A percentile compares a stretch with the other conserved stretches of the same genome.
These are phyloP conservation scores for Notodonta dromedarius DNA, from an alignment of 2,888 invertebrate genomes.

Conservation along the genomic window DNA sequence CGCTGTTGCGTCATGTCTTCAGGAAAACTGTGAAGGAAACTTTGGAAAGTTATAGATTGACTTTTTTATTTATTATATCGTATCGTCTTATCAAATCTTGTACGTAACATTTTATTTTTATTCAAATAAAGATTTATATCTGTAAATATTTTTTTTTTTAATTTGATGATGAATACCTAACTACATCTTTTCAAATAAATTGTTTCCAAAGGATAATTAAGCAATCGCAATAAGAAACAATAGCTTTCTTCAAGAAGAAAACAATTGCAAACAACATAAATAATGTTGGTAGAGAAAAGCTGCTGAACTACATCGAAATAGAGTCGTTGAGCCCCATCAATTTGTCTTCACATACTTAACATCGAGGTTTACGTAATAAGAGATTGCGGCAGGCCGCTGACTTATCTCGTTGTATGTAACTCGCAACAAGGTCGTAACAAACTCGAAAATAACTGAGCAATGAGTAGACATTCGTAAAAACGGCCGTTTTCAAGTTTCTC, in stretches of 20 bases:
- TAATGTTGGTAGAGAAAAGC: background rate
- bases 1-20: slow-evolving; percentile 29
- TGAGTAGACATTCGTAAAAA: slow-evolving; percentile 79
- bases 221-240: too few species aligned
- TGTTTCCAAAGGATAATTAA: too few species aligned
- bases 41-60: background rate
- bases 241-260: too few species aligned
- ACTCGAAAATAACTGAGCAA: slow-evolving; percentile 74
- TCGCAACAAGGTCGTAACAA: slow-evolving; percentile 75
- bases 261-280: background rate
- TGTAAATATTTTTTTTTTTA: too few species aligned
- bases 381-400: slow-evolving; percentile 69
- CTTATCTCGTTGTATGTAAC: slow-evolving; percentile 53
- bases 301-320: slow-evolving; percentile 17
- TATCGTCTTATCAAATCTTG: too few species aligned
- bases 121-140: too few species aligned
- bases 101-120: too few species aligned
- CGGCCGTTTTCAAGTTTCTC: slow-evolving; percentile 73
- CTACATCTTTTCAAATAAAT: too few species aligned
- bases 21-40: slow-evolving; percentile 10
- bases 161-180: too few species aligned
- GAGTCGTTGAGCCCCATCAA: slow-evolving; percentile 25
- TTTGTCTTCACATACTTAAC: slow-evolving; percentile 36
- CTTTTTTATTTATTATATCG: background rate
- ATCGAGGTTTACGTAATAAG: slow-evolving; percentile 58